phyloP scores from a whole-genome alignment of 2,797 vertebrate genomes.

The Leptoclinus maculatus region DNA sequence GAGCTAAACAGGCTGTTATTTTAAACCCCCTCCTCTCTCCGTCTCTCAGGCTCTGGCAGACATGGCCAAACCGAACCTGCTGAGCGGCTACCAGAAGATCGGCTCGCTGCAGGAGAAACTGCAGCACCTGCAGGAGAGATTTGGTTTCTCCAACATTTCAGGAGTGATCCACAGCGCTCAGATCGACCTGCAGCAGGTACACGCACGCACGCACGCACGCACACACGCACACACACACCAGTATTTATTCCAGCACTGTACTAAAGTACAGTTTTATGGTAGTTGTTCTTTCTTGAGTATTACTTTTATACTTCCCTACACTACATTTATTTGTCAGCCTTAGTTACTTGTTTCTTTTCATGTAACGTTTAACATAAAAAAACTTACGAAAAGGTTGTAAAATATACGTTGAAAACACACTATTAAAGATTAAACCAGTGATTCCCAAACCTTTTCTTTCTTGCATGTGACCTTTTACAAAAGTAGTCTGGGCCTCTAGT shows the following conservation, averaged over 20 bases:
- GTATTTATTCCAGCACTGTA: too few relatives aligned
- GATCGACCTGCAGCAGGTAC: conserved; percentile 93
- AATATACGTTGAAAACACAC: too few relatives aligned
- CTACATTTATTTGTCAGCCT: neutral
- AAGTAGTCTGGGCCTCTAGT: neutral
- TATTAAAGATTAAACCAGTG: neutral
- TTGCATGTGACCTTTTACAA: neutral
- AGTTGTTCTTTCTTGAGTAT: neutral
- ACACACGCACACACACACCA: neutral
- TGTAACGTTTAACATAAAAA: neutral
- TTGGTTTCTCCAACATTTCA: conserved; percentile 84
- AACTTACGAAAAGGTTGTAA: neutral
- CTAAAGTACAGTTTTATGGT: too few relatives aligned
- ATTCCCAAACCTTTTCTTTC: neutral
- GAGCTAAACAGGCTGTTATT: neutral
- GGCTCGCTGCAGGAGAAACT: conserved; percentile 84
- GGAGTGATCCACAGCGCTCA: conserved; percentile 90
- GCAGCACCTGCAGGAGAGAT: conserved; percentile 86
- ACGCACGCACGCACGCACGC: neutral
- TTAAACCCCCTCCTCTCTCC: neutral
- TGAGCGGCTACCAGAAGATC: conserved; percentile 87
- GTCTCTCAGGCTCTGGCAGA: conserved; percentile 77
- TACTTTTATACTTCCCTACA: too few relatives aligned
- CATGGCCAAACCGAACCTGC: conserved; percentile 85
- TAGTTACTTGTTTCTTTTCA: neutral